phyloP scores from a whole-genome alignment of 2,888 invertebrate species.

The Pomacea canaliculata region DNA sequence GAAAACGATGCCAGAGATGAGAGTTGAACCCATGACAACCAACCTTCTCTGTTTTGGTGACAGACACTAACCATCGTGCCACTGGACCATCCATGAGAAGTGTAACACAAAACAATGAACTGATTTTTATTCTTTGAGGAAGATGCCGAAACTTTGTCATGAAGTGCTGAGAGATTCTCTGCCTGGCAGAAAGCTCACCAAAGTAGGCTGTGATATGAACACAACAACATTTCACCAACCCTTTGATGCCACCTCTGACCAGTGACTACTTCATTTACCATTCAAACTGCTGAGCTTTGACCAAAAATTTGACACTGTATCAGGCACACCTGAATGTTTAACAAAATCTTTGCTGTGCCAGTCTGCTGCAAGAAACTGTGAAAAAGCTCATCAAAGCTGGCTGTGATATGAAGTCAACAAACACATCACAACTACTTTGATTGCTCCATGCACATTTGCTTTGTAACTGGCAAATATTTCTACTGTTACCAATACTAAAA shows the following conservation, averaged over 20 bases:
- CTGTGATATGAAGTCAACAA: conserved; percentile 87
- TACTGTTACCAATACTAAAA: no score
- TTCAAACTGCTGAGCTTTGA: neutral
- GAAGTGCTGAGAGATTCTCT: no score
- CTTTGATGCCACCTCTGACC: conserved; percentile 78
- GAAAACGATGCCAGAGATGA: no score
- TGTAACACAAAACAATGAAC: no score
- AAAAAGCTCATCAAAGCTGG: conserved; percentile 84
- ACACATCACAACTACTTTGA: conserved; percentile 92
- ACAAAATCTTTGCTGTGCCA: neutral
- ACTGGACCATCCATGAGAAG: no score
- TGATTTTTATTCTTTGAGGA: no score
- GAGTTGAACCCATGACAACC: no score
- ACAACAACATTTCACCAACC: conserved; percentile 85
- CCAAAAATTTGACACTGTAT: neutral
- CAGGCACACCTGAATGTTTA: no score
- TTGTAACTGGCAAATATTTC: neutral
- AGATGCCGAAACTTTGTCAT: no score
- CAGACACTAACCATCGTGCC: no score
- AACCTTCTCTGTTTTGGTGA: no score
- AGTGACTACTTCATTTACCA: neutral
- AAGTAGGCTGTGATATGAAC: conserved; percentile 97
- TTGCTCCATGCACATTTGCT: conserved; percentile 70
- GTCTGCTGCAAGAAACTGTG: neutral
- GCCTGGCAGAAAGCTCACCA: conserved; percentile 73